Evolutionary conservation across 2,888 invertebrate genomes (phyloP).

Genomic region (Phengaris alcon): DNA sequence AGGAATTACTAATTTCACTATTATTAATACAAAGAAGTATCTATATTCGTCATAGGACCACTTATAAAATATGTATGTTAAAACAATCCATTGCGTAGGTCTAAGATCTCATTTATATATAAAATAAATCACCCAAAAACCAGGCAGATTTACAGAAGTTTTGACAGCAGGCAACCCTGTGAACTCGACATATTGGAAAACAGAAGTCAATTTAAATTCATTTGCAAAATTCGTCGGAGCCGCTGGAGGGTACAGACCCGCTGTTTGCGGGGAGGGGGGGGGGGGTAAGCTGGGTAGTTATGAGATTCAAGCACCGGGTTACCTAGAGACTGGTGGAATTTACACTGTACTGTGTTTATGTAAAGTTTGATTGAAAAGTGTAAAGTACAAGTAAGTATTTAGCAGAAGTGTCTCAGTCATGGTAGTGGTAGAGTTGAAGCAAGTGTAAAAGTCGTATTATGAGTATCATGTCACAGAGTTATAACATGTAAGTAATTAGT

Average conservation of each 20-base stretch:
- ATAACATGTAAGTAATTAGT: too few relatives aligned
- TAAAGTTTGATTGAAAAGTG: conserved; percentile 7
- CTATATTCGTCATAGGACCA: too few relatives aligned
- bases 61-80: too few relatives aligned
- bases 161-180: not conserved
- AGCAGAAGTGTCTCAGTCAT: not conserved
- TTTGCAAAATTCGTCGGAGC: conserved; percentile 34
- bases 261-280: conserved; percentile 37
- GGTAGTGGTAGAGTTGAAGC: not conserved
- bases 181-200: conserved; percentile 5
- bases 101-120: too few relatives aligned
- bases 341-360: not conserved
- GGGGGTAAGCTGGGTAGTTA: conserved; percentile 37
- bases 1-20: too few relatives aligned
- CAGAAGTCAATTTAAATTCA: conserved; percentile 30
- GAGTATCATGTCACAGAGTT: too few relatives aligned
- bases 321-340: conserved; percentile 36
- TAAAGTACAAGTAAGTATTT: not conserved
- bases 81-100: too few relatives aligned
- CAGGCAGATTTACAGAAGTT: not conserved
- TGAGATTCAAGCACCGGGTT: conserved; percentile 39
- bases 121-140: not conserved
- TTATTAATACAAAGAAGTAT: too few relatives aligned
- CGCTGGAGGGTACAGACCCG: conserved; percentile 32
- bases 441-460: too few relatives aligned